Conservation (phyloP, 2,113 vertebrate genomes). For the Campylorhamphus procurvoides region DNA sequence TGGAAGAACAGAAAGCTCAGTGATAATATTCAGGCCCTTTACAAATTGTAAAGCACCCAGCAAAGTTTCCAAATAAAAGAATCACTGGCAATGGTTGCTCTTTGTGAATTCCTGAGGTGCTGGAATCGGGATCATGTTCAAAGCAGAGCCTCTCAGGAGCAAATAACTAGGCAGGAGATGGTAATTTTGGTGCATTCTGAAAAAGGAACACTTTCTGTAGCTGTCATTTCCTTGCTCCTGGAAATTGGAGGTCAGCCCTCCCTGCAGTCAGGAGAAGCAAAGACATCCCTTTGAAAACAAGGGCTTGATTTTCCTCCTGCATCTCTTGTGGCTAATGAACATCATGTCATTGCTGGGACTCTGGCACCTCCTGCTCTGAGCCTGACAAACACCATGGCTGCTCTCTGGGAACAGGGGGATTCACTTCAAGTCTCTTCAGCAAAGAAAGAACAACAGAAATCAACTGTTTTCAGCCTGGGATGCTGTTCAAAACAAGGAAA, state of each 20-base stretch:
- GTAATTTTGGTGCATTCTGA: background rate
- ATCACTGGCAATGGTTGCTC: background rate
- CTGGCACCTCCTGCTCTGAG: background rate
- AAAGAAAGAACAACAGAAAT: background rate
- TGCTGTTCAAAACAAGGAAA: background rate
- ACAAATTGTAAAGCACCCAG: background rate
- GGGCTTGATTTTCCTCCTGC: background rate
- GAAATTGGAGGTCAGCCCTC: background rate
- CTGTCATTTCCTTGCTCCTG: background rate
- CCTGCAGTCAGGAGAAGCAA: background rate
- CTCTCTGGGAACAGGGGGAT: background rate
- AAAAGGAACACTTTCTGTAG: background rate
- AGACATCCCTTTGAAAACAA: background rate
- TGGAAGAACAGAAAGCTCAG: background rate
- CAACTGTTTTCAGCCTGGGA: background rate
- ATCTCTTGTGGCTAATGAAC: background rate
- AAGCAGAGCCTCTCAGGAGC: background rate
- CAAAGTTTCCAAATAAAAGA: background rate
- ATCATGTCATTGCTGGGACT: background rate
- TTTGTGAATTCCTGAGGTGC: background rate
- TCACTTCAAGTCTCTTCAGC: background rate
- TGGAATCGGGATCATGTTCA: background rate
- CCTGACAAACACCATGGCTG: background rate
- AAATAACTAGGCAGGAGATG: constrained; percentile 8
- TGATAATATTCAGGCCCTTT: background rate